Conservation (phyloP, 2,113 vertebrate genomes). For the Setophaga petechia region DNA sequence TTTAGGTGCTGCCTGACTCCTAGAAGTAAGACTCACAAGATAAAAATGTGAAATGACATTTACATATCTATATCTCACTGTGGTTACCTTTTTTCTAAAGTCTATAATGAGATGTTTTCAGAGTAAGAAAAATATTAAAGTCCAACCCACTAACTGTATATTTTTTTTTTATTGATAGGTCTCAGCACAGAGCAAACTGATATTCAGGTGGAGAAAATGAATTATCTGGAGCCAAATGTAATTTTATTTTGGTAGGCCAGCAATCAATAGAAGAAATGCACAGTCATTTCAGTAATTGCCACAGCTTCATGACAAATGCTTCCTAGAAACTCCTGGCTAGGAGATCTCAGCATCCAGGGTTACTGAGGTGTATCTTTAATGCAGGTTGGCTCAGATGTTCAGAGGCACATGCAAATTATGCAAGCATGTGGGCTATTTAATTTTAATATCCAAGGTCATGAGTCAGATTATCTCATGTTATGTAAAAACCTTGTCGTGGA, state of each 20-base stretch:
- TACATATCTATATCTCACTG: background rate
- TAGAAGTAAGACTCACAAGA: background rate
- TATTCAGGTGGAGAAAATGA: conserved; percentile 45
- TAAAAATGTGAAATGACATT: background rate
- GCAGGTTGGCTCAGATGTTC: background rate
- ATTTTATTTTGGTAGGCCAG: conserved; percentile 45
- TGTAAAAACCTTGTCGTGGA: background rate
- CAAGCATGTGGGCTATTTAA: background rate
- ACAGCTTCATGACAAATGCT: conserved; percentile 23
- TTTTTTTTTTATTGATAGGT: background rate
- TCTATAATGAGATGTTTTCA: conserved; percentile 9
- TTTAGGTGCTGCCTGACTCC: background rate
- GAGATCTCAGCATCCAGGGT: background rate
- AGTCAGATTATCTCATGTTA: background rate
- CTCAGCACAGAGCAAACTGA: conserved; percentile 11
- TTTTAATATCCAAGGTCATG: background rate
- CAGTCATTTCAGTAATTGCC: conserved; percentile 54
- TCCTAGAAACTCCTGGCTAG: background rate
- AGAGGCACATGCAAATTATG: background rate
- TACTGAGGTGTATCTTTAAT: background rate
- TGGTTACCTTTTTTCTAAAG: background rate
- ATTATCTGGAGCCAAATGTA: conserved; percentile 52
- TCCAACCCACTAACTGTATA: background rate
- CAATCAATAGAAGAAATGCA: conserved; percentile 40
- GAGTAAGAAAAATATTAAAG: background rate